Conservation (phyloP, 2,113 vertebrate species). For the Ophthalmolycus amberensis region DNA sequence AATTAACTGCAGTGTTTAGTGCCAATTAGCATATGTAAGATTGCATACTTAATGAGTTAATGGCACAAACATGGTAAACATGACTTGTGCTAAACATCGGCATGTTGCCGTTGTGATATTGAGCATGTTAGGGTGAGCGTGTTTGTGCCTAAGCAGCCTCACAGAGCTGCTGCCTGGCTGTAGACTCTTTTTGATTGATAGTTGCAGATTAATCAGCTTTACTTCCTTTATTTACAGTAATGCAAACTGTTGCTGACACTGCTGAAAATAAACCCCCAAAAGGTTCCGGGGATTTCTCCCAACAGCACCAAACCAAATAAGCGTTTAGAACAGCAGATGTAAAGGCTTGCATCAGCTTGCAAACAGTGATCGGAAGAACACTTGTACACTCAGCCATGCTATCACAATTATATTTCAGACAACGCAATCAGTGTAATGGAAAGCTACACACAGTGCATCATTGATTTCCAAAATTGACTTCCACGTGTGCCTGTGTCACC, state of each 20-base stretch:
- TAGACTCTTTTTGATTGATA: slow-evolving; percentile 5
- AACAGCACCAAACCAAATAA: background rate
- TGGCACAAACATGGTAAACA: background rate
- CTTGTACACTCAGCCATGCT: background rate
- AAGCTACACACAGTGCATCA: background rate
- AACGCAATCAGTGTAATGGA: slow-evolving; percentile 1
- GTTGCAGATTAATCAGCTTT: slow-evolving; percentile 14
- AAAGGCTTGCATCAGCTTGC: background rate
- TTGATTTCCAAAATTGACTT: slow-evolving; percentile 22
- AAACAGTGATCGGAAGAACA: background rate
- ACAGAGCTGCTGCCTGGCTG: background rate
- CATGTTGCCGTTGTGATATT: background rate
- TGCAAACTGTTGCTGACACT: slow-evolving; percentile 8
- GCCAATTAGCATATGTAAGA: too few species aligned
- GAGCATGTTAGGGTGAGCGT: background rate
- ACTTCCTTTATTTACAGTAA: background rate
- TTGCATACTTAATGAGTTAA: background rate
- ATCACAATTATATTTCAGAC: background rate
- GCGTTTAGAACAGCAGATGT: background rate
- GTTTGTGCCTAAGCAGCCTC: background rate
- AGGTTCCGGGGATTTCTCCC: background rate
- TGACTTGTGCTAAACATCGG: background rate
- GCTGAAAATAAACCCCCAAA: background rate
- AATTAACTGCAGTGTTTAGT: background rate
- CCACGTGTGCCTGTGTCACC: slow-evolving; percentile 19